Base-by-base conservation (phyloP, 1,140 invertebrate genomes). In the Oscheius sp. region DNA sequence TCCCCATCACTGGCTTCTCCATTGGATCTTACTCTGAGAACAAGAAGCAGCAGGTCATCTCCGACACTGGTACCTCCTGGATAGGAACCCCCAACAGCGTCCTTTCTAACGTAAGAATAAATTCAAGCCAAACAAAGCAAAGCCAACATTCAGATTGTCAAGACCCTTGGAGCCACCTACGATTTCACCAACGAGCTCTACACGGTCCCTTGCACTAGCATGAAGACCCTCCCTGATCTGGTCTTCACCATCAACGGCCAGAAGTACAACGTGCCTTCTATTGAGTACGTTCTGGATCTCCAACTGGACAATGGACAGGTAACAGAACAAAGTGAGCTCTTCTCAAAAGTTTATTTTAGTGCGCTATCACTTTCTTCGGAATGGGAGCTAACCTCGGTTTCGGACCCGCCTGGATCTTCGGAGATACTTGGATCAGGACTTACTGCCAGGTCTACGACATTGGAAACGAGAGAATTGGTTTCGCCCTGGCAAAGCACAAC, bases 21-120 rank as follows among this genome's bases (percentile, higher is more conserved):
- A 64, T 79, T 45, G 78, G 78, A 62, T 32, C 61, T 18, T 79
- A 76, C 78, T 68, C 58, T 15, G 52, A 69, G 72, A 64, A 20
- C 69, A 73, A 67, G 34, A 46, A 34, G 18, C 32, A 63, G 36
- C 32, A 77, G 58, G 78, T 76, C 42, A 79, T 79, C 68, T 79
- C 78, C 28, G 78, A 79, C 67, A 79, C 78, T 29, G 78, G 78
- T 35, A 79, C 78, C 34, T 77, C 78, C 0, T 76, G 66, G 62
- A 18, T 79, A 34, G 70, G 68, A 65, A 68, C 65, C 10, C 78
- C 78, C 36, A 36, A 36, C 35, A 64, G 66, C 38, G 62, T 59
- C 64, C 49, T 78, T 45, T 45, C 71, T 49, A 52, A 29, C 55
- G 55, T 42, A 42, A 42, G n/a, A n/a, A 42, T 10, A 42, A n/a